phyloP scores from a whole-genome alignment of 2,113 vertebrate species.

The Cinclus cinclus region DNA sequence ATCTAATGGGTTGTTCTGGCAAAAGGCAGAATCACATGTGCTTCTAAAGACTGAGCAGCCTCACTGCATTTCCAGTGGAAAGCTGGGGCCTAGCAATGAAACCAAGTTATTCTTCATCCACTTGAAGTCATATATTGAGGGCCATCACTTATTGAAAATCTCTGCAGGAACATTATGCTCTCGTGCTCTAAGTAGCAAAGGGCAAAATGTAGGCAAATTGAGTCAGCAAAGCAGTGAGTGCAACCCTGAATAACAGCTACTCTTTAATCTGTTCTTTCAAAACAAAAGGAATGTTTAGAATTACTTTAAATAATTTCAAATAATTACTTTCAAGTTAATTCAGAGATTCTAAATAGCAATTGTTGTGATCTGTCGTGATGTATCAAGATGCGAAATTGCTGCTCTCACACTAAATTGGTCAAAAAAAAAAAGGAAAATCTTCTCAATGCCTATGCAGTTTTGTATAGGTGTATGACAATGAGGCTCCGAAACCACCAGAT shows the following conservation, averaged over 20 bases:
- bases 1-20: background rate
- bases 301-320: background rate
- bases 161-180: background rate
- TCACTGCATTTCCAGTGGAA: background rate
- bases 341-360: background rate
- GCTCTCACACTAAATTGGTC: background rate
- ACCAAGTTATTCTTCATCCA: background rate
- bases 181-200: background rate
- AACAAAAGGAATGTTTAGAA: background rate
- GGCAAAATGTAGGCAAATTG: background rate
- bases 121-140: background rate
- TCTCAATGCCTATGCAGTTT: background rate
- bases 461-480: accelerated
- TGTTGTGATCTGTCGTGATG: background rate
- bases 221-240: background rate
- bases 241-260: background rate
- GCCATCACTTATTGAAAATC: background rate
- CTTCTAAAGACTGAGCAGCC: background rate
- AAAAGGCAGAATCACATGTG: background rate
- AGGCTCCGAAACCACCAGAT: background rate
- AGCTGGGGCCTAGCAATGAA: background rate
- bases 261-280: background rate
- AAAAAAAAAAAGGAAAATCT: background rate
- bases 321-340: background rate
- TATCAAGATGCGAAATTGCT: background rate